Evolutionary conservation across 2,888 invertebrate species (phyloP), one percentile per base, ranked within the genome.

Genomic region (Falcaria lacertinaria): DNA sequence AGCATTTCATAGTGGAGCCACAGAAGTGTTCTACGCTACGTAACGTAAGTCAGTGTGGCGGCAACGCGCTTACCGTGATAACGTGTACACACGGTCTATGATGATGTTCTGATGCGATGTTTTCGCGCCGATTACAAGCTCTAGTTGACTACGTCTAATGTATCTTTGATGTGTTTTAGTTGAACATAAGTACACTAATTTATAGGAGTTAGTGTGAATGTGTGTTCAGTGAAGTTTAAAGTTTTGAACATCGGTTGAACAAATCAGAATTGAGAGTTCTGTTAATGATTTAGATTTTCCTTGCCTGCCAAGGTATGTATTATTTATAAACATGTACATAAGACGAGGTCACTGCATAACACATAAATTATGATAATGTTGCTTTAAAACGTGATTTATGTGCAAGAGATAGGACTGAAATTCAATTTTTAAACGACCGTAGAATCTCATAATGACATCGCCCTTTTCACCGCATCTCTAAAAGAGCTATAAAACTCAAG

Each of bases 131-230:
- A 66, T 59, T 61, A 60, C 58, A 56, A 55, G 51, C 52, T 44
- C 45, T 43, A 50, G 39, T 50, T 49, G 60, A 64, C 49, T 50
- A 59, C 61, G 61, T 53, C 43, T 47, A 50, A 66, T 69, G 64
- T 67, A 69, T 43, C 48, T 59, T 71, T 70, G 52, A 69, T 72
- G 74, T 68, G 69, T 78, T 76, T 69, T 65, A 74, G 74, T 71
- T 69, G 33, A 54, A 51, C 44, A 35, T 41, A 52, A 44, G 11
- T 37, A 34, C 42, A 48, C 40, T 50, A 42, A 43, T 48, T 52
- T 49, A 33, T 28, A 39, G 25, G 38, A 44, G 35, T 41, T 43
- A 47, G 45, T 33, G 45, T 50, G 48, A 33, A 34, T 43, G 50
- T 46, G 45, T 34, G 40, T 42, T 45, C 14, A 41, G 51, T 51